phyloP scores from a whole-genome alignment of 2,888 invertebrate species.

The Plebejus anna region DNA sequence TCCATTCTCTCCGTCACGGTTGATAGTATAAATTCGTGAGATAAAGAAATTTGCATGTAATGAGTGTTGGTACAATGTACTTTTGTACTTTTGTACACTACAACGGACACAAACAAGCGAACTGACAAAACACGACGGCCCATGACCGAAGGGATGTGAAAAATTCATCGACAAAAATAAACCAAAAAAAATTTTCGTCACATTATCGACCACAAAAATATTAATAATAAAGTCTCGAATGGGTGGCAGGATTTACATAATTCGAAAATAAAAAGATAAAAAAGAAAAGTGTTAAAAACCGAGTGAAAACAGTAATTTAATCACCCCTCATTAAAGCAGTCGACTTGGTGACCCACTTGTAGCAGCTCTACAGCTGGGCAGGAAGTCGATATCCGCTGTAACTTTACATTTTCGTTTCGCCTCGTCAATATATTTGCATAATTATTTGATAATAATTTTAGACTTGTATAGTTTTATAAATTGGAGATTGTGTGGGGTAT shows the following conservation, averaged over 20 bases:
- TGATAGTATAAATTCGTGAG: constrained; percentile 18
- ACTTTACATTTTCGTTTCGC: constrained; percentile 15
- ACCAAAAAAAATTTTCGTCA: not conserved
- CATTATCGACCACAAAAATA: not conserved
- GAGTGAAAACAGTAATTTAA: constrained; percentile 7
- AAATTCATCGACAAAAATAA: not conserved
- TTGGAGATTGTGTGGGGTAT: not conserved
- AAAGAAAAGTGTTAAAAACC: not conserved
- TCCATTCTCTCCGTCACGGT: constrained; percentile 13
- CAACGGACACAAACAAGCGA: constrained; percentile 7
- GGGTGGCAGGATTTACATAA: not conserved
- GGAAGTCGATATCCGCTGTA: constrained; percentile 9
- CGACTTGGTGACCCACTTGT: constrained; percentile 7
- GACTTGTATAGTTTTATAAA: not conserved
- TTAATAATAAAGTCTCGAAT: no score
- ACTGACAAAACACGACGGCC: constrained; percentile 16
- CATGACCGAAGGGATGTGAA: not conserved
- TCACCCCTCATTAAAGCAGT: not conserved
- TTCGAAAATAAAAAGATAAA: not conserved
- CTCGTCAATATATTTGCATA: constrained; percentile 17
- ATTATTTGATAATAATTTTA: constrained; percentile 3
- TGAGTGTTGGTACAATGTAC: constrained; percentile 3
- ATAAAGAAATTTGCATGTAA: constrained; percentile 22
- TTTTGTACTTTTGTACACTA: constrained; percentile 6
- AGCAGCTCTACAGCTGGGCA: not conserved